phyloP scores from a whole-genome alignment of 2,797 vertebrate genomes.

The Neopelma chrysocephalum region DNA sequence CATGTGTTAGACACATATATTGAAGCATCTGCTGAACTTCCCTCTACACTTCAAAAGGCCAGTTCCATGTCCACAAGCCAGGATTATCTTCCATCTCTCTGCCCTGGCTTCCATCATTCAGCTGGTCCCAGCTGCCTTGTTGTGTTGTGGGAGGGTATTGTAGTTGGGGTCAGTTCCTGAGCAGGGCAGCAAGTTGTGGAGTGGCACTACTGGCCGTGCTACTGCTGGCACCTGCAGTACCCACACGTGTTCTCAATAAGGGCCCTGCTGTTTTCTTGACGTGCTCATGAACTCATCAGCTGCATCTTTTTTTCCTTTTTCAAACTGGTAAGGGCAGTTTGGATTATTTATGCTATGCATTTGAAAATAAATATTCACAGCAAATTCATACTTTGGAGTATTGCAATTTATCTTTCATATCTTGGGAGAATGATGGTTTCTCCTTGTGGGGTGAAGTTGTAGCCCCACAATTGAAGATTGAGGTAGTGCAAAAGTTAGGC shows the following conservation, averaged over 20 bases:
- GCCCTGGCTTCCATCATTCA: background rate
- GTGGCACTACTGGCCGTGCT: background rate
- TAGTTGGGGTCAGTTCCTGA: background rate
- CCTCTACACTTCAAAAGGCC: background rate
- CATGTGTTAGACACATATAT: background rate
- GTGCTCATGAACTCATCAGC: background rate
- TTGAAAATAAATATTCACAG: background rate
- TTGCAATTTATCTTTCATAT: background rate
- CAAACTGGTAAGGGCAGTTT: background rate
- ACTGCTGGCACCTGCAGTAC: background rate
- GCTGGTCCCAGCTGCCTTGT: background rate
- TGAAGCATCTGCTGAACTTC: background rate
- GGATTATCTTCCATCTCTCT: background rate
- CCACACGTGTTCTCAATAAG: fast-evolving
- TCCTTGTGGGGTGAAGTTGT: too few relatives aligned
- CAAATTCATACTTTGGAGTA: background rate
- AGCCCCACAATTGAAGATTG: too few relatives aligned
- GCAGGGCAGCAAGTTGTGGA: background rate
- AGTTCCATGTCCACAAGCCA: too few relatives aligned
- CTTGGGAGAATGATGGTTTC: background rate
- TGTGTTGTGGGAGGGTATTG: fast-evolving
- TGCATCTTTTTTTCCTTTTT: background rate
- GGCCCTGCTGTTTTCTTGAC: background rate
- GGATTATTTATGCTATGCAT: background rate
- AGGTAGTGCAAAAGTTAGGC: too few relatives aligned